Evolutionary conservation across 2,888 invertebrate genomes (phyloP).

Genomic region (Lypha dubia): DNA sequence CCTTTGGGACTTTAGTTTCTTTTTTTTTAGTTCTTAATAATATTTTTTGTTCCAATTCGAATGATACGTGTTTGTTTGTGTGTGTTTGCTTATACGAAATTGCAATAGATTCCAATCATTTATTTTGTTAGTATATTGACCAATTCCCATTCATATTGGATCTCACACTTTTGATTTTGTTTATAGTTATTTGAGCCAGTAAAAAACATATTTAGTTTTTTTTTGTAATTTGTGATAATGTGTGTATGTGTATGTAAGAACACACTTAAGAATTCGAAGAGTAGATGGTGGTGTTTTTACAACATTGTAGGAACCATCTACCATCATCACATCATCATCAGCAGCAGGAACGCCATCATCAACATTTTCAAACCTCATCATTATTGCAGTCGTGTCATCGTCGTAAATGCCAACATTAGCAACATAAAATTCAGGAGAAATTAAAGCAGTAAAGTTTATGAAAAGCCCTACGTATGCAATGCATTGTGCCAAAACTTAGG

Average conservation of each 20-base stretch:
- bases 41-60: conserved; percentile 20
- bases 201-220: conserved; percentile 28
- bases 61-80: conserved; percentile 12
- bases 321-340: conserved; percentile 24
- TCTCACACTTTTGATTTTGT: conserved; percentile 64
- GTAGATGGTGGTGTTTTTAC: conserved; percentile 23
- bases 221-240: not conserved
- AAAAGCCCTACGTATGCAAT: not conserved
- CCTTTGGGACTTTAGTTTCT: conserved; percentile 51
- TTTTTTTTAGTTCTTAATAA: not conserved
- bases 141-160: conserved; percentile 44
- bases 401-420: conserved; percentile 46
- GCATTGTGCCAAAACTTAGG: too few relatives aligned
- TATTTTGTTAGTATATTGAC: conserved; percentile 39
- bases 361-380: conserved; percentile 46
- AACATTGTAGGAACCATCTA: conserved; percentile 60
- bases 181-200: conserved; percentile 36
- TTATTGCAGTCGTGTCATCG: conserved; percentile 54
- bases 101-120: conserved; percentile 58
- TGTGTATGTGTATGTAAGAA: not conserved
- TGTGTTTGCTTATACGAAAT: conserved; percentile 2
- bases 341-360: conserved; percentile 4
- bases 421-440: conserved; percentile 7
- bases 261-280: conserved; percentile 6
- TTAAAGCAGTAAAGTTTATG: not conserved